Evolutionary conservation across 2,888 invertebrate genomes (phyloP).

Genomic region (Adineta ricciae): DNA sequence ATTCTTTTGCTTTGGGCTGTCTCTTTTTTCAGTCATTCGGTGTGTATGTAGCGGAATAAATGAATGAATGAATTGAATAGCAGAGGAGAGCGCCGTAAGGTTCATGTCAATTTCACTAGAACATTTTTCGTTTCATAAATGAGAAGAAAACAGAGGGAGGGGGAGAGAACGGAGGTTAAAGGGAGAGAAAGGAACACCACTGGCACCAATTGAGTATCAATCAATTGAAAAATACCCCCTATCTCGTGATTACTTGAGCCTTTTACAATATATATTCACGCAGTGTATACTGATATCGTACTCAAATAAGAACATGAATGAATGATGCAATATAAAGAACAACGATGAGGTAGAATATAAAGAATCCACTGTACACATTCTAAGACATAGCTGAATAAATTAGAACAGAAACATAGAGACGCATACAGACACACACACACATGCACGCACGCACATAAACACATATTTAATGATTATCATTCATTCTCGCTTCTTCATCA

Average conservation of each 20-base stretch:
- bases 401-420: background rate
- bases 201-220: slow-evolving; percentile 7
- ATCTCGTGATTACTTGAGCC: background rate
- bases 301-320: slow-evolving; percentile 9
- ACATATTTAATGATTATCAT: slow-evolving; percentile 9
- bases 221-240: slow-evolving; percentile 7
- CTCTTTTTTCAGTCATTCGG: background rate
- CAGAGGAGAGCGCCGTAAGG: slow-evolving; percentile 5
- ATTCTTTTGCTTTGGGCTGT: background rate
- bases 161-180: background rate
- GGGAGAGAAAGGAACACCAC: background rate
- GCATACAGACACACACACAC: background rate
- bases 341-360: slow-evolving; percentile 4
- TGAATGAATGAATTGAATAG: background rate
- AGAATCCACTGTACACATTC: slow-evolving; percentile 13
- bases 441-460: background rate
- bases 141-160: background rate
- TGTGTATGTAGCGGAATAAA: background rate
- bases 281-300: background rate
- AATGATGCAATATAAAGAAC: slow-evolving; percentile 15
- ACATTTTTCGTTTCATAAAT: background rate
- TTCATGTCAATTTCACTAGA: slow-evolving; percentile 9
- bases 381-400: slow-evolving; percentile 13
- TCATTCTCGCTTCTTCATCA: background rate
- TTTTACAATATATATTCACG: background rate